These are phyloP conservation scores for Dolichomitus sp. DNA, from an alignment of 2,888 invertebrate species.

Conservation along the genomic window DNA sequence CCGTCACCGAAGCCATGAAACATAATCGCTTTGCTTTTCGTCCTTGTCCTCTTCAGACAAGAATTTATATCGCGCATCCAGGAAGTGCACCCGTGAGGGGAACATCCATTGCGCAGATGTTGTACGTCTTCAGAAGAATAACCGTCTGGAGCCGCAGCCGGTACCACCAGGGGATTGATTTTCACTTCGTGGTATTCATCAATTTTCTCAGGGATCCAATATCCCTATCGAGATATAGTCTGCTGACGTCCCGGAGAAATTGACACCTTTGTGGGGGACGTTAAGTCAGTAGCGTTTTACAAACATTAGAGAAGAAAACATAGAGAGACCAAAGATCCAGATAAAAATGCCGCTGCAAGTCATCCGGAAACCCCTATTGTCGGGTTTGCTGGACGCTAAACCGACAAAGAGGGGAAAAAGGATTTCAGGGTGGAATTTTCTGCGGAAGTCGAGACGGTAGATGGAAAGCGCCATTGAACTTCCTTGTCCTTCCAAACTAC, in stretches of 20 bases:
- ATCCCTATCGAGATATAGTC: constrained; percentile 1
- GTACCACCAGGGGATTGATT: constrained; percentile 23
- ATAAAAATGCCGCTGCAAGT: constrained; percentile 13
- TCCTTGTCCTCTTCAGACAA: constrained; percentile 15
- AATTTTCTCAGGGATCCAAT: constrained; percentile 26
- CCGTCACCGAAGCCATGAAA: constrained; percentile 14
- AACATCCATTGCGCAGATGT: constrained; percentile 36
- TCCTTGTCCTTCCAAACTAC: constrained; percentile 19
- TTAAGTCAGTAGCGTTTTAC: neutral
- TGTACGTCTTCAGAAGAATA: constrained; percentile 18
- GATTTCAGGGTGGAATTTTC: constrained; percentile 30
- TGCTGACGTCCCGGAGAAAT: constrained; percentile 10
- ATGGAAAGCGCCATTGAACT: constrained; percentile 36
- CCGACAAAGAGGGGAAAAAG: constrained; percentile 20
- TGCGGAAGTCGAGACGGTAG: constrained; percentile 43
- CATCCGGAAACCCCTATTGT: constrained; percentile 27
- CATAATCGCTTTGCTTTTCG: constrained; percentile 15
- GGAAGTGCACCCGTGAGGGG: constrained; percentile 2
- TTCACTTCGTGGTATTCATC: neutral
- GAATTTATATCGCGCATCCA: constrained; percentile 32
- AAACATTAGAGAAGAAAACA: neutral
- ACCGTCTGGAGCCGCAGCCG: constrained; percentile 12
- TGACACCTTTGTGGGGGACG: neutral
- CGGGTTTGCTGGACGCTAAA: constrained; percentile 26
- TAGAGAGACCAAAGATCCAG: neutral